Conservation (phyloP, 2,888 invertebrate genomes). For the Aethes cnicana region DNA sequence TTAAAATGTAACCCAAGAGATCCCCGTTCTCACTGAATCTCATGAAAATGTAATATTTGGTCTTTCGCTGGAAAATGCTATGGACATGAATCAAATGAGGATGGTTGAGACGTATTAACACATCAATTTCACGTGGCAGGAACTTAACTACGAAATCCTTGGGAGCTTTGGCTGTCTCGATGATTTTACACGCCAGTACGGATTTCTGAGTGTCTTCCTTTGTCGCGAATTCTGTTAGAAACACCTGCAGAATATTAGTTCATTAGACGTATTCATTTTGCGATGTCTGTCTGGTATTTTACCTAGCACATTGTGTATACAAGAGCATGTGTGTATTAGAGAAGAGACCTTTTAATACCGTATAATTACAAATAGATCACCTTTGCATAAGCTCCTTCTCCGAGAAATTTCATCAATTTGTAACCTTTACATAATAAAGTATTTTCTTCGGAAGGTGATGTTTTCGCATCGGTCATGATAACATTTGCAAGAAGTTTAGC, state of each 20-base stretch:
- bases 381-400: slow-evolving; percentile 91
- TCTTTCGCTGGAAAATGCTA: slow-evolving; percentile 87
- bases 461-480: slow-evolving; percentile 76
- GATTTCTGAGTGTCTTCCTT: slow-evolving; percentile 56
- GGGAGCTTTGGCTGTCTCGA: slow-evolving; percentile 88
- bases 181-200: slow-evolving; percentile 87
- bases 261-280: too few relatives aligned
- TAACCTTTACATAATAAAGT: slow-evolving; percentile 82
- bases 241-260: slow-evolving; percentile 55
- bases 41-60: slow-evolving; percentile 91
- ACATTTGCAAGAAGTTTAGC: slow-evolving; percentile 45
- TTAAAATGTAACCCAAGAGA: slow-evolving; percentile 86
- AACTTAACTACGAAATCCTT: slow-evolving; percentile 91
- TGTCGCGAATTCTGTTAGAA: slow-evolving; percentile 60
- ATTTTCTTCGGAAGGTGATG: slow-evolving; percentile 71
- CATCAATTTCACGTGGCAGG: slow-evolving; percentile 91
- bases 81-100: slow-evolving; percentile 90
- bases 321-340: too few relatives aligned
- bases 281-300: too few relatives aligned
- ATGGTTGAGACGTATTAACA: slow-evolving; percentile 88
- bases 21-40: slow-evolving; percentile 90
- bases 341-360: too few relatives aligned
- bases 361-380: slow-evolving; percentile 59
- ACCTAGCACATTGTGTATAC: too few relatives aligned
- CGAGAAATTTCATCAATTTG: slow-evolving; percentile 84